These are phyloP conservation scores for Selenia dentaria DNA, from an alignment of 2,888 invertebrate genomes.

Conservation along the genomic window DNA sequence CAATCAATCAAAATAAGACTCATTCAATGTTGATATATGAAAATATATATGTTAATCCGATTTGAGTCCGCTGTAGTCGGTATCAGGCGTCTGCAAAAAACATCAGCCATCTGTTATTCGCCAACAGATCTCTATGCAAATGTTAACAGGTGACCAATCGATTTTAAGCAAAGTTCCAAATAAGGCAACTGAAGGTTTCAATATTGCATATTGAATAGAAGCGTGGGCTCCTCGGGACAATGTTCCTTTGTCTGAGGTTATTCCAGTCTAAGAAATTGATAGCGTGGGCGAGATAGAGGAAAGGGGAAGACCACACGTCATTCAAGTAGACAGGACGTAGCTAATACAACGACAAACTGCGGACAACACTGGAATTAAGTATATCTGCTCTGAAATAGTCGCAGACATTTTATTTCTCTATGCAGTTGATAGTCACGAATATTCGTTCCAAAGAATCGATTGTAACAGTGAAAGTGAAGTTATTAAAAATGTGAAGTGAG, in stretches of 20 bases:
- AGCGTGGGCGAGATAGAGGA: slow-evolving; percentile 45
- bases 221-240: slow-evolving; percentile 56
- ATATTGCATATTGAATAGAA: slow-evolving; percentile 58
- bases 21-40: no score
- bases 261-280: slow-evolving; percentile 34
- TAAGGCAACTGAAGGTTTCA: slow-evolving; percentile 55
- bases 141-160: slow-evolving; percentile 39
- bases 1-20: no score
- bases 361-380: background rate
- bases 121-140: slow-evolving; percentile 39
- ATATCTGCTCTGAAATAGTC: slow-evolving; percentile 6
- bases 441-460: slow-evolving; percentile 45
- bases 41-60: no score
- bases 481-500: slow-evolving; percentile 30
- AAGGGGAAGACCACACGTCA: slow-evolving; percentile 28
- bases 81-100: slow-evolving; percentile 53
- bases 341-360: slow-evolving; percentile 25
- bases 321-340: slow-evolving; percentile 41
- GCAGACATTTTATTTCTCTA: slow-evolving; percentile 6
- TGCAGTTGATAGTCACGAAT: slow-evolving; percentile 29
- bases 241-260: slow-evolving; percentile 25
- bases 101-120: slow-evolving; percentile 40
- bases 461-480: slow-evolving; percentile 45
- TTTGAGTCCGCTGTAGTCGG: no score
- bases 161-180: slow-evolving; percentile 41